Base-by-base conservation (phyloP, 2,797 vertebrate species). In the Crocidura indochinensis region DNA sequence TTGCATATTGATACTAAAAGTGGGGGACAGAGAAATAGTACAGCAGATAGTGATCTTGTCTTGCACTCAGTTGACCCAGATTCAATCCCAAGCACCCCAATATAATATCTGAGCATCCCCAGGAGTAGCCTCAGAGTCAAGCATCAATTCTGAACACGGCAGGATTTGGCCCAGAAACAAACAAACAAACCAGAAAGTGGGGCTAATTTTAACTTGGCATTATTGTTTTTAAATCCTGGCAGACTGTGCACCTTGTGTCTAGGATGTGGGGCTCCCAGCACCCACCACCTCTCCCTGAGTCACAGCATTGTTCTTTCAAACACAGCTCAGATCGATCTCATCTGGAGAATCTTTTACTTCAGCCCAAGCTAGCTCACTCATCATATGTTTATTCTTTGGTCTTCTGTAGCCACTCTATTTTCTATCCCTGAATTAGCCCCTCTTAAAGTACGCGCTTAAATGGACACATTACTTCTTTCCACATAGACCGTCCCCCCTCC, bases 261-360 rank as follows among this genome's bases (percentile, higher is more conserved):
- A 0, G 0, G 2, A 27, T n/a, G 46, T 44, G 71, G 24, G 24
- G 22, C 1, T 26, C 9, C 6, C 2, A 1, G 0, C 15, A 56
- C n/a, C 17, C 24, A 15, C 8, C 44, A 26, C 19, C 17, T 10
- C 1, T 11, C 12, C 47, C 60, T 31, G 38, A 3, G 19, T 26
- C 8, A 64, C 6, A 64, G 4, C 0, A 51, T 6, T 51, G 44
- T 73, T 82, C 67, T 87, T 76, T 64, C 24, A 26, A 64, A 62
- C 20, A 8, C 85, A 74, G 27, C 78, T 49, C 62, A 89, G 64
- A 38, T 88, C 68, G 53, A 6, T 56, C 26, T 80, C 67, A 71
- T 10, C 6, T 9, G 1, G 17, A 51, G 82, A 31, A 69, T 8
- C 29, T 91, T 81, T 77, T 75, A 46, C 15, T 74, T 29, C 6